Conservation (phyloP, 2,113 vertebrate species). For the Chlorodrepanis virens region DNA sequence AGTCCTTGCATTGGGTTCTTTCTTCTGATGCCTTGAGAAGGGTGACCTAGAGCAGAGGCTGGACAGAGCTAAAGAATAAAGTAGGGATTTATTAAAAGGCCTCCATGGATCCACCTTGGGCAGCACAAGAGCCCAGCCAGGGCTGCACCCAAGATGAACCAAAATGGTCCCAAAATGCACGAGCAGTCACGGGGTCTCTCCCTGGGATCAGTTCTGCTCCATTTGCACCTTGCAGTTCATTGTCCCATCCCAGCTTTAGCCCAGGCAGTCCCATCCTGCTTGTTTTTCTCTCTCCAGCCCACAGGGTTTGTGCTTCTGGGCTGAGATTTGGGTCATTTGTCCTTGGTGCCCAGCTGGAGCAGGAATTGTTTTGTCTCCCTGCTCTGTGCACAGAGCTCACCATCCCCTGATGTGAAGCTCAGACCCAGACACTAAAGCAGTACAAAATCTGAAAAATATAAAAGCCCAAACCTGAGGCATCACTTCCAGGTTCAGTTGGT, state of each 20-base stretch:
- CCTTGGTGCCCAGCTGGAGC: background rate
- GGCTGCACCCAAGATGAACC: too few species aligned
- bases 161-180: too few species aligned
- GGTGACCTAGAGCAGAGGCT: background rate
- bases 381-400: background rate
- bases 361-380: background rate
- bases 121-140: too few species aligned
- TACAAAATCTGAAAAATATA: background rate
- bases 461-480: background rate
- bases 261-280: too few species aligned
- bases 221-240: too few species aligned
- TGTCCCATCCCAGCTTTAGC: too few species aligned
- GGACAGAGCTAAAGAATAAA: background rate
- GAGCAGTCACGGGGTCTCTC: accelerated
- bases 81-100: background rate
- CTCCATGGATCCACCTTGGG: too few species aligned
- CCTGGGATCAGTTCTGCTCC: too few species aligned
- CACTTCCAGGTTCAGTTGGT: background rate
- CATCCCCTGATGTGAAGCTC: background rate
- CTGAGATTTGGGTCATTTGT: background rate
- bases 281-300: too few species aligned
- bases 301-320: too few species aligned
- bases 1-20: background rate
- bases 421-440: background rate
- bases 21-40: background rate